These are phyloP conservation scores for Eupsilia transversa DNA, from an alignment of 2,888 invertebrate genomes.

Conservation along the genomic window DNA sequence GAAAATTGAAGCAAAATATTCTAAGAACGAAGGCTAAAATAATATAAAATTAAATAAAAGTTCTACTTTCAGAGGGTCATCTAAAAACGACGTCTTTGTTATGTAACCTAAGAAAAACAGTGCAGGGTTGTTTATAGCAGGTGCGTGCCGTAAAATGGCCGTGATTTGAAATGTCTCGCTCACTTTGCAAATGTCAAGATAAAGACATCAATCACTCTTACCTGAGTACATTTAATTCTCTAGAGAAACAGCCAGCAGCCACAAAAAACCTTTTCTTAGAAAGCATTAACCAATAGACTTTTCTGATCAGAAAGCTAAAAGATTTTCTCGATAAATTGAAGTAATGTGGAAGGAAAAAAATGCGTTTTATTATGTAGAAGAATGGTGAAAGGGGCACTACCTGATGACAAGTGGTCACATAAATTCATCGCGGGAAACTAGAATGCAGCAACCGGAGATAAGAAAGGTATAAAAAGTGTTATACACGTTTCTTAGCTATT, in stretches of 20 bases:
- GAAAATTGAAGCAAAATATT: constrained; percentile 6
- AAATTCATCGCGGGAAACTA: constrained; percentile 56
- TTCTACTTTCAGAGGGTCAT: constrained; percentile 8
- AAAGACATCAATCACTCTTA: constrained; percentile 83
- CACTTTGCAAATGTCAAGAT: constrained; percentile 78
- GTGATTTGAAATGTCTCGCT: constrained; percentile 76
- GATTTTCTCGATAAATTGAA: constrained; percentile 64
- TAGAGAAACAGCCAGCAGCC: constrained; percentile 74
- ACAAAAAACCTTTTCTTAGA: constrained; percentile 72
- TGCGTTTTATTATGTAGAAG: constrained; percentile 59
- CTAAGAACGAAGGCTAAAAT: background rate
- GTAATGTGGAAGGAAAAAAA: constrained; percentile 61
- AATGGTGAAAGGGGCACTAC: constrained; percentile 54
- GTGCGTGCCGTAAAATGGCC: constrained; percentile 68
- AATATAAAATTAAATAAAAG: background rate
- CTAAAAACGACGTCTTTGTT: constrained; percentile 24
- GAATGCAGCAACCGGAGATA: constrained; percentile 45
- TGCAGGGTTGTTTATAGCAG: constrained; percentile 49
- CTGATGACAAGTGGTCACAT: constrained; percentile 62
- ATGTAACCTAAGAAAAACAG: constrained; percentile 41
- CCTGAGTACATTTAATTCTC: constrained; percentile 81
- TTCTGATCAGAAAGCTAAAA: constrained; percentile 66
- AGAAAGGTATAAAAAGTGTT: constrained; percentile 15
- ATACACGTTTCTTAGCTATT: constrained; percentile 15
- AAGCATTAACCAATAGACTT: constrained; percentile 70